phyloP scores from a whole-genome alignment of 1,140 invertebrate species.

The Lucilia sericata region DNA sequence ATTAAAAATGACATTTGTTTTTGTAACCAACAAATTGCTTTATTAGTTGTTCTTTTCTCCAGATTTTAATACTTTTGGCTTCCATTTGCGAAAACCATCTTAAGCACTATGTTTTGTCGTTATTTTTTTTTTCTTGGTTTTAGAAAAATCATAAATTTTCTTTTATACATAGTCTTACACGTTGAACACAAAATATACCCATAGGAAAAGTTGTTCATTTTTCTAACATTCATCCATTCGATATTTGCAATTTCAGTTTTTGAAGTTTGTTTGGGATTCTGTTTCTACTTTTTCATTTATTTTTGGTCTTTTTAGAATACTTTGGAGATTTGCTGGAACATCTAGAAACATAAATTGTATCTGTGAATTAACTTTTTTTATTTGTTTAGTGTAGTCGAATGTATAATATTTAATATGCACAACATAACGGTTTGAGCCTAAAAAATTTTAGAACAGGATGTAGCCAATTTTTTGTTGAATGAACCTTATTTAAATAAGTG shows the following conservation, averaged over 20 bases:
- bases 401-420: constrained; percentile 39
- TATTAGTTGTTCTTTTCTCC: constrained; percentile 23
- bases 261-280: not conserved
- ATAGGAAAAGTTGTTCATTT: constrained; percentile 34
- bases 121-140: not conserved
- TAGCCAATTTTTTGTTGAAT: no score
- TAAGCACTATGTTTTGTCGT: not conserved
- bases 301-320: constrained; percentile 26
- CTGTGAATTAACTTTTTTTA: constrained; percentile 22
- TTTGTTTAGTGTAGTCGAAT: not conserved
- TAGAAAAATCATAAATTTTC: constrained; percentile 39
- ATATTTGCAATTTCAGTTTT: constrained; percentile 29
- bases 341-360: constrained; percentile 34
- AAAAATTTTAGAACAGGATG: not conserved
- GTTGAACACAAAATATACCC: constrained; percentile 24
- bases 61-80: not conserved
- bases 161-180: no score
- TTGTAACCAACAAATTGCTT: constrained; percentile 36
- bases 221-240: not conserved
- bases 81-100: not conserved
- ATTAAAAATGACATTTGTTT: constrained; percentile 34
- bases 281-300: not conserved
- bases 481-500: no score
- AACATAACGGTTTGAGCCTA: not conserved
- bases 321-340: constrained; percentile 28